phyloP scores from a whole-genome alignment of 2,888 invertebrate genomes.

The Drosophila greeni region DNA sequence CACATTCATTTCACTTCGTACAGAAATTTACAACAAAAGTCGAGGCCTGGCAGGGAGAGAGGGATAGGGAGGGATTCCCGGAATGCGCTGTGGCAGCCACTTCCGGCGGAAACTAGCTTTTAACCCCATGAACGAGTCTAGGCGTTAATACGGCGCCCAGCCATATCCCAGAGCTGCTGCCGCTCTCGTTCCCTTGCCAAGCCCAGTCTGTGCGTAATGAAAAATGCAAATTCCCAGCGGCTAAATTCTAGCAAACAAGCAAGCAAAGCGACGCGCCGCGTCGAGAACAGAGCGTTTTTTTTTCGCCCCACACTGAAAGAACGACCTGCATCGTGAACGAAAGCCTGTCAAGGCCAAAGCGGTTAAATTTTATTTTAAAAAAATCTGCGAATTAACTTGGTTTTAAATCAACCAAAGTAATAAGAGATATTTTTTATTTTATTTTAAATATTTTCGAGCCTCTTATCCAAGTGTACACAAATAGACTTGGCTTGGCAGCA shows the following conservation, averaged over 20 bases:
- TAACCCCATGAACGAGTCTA: slow-evolving; percentile 72
- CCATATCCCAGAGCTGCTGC: slow-evolving; percentile 17
- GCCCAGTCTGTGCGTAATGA: slow-evolving; percentile 68
- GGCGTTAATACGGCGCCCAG: slow-evolving; percentile 71
- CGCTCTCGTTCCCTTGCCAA: slow-evolving; percentile 2
- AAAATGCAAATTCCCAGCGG: slow-evolving; percentile 78
- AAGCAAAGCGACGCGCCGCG: slow-evolving; percentile 71
- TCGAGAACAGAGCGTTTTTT: slow-evolving; percentile 34
- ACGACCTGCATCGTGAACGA: background rate
- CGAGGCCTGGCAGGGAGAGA: background rate
- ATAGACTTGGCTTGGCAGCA: slow-evolving; percentile 36
- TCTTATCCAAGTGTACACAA: slow-evolving; percentile 29
- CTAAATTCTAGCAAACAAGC: slow-evolving; percentile 77
- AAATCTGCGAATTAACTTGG: background rate
- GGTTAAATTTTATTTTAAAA: background rate
- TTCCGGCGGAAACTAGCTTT: slow-evolving; percentile 75
- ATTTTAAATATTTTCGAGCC: background rate
- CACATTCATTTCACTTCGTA: slow-evolving; percentile 75
- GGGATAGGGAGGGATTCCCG: slow-evolving; percentile 13
- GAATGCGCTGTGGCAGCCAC: slow-evolving; percentile 69
- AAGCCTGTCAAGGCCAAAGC: background rate
- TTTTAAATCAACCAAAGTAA: background rate
- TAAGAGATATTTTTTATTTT: background rate
- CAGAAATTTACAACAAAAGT: slow-evolving; percentile 61
- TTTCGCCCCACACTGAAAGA: slow-evolving; percentile 20